Conservation (phyloP, 2,797 vertebrate genomes). For the Cephalopachus bancanus region DNA sequence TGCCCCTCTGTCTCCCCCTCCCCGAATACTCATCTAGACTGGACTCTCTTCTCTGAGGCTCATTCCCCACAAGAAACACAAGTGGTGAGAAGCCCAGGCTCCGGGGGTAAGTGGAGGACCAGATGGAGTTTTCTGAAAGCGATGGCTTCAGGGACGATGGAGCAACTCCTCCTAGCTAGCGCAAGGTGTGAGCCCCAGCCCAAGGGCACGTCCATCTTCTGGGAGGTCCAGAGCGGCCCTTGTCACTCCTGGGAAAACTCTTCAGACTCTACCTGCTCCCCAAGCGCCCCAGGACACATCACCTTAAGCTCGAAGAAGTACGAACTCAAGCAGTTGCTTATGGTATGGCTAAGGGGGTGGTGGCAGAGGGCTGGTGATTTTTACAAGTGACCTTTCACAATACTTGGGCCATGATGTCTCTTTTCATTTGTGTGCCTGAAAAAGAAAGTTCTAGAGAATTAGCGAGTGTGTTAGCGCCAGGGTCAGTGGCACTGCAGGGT, state of each 20-base stretch:
- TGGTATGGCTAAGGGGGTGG: neutral
- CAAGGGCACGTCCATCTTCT: neutral
- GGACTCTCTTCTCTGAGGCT: conserved; percentile 34
- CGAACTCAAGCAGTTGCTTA: conserved; percentile 7
- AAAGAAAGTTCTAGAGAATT: neutral
- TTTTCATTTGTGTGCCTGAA: neutral
- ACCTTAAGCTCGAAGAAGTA: neutral
- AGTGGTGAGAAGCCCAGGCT: neutral
- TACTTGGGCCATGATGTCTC: neutral
- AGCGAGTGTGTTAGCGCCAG: neutral
- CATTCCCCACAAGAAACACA: conserved; percentile 42
- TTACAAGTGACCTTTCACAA: conserved; percentile 19
- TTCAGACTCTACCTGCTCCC: neutral
- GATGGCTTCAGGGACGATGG: neutral
- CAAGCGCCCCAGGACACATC: neutral
- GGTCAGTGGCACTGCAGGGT: neutral
- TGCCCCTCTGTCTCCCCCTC: neutral
- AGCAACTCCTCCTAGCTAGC: neutral
- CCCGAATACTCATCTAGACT: neutral
- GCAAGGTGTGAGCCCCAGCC: neutral
- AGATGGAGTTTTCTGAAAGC: neutral
- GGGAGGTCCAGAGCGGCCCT: neutral
- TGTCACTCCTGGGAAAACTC: neutral
- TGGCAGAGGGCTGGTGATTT: neutral
- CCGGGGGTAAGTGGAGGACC: neutral